Conservation (phyloP, 2,888 invertebrate species). For the Craniophora ligustri region DNA sequence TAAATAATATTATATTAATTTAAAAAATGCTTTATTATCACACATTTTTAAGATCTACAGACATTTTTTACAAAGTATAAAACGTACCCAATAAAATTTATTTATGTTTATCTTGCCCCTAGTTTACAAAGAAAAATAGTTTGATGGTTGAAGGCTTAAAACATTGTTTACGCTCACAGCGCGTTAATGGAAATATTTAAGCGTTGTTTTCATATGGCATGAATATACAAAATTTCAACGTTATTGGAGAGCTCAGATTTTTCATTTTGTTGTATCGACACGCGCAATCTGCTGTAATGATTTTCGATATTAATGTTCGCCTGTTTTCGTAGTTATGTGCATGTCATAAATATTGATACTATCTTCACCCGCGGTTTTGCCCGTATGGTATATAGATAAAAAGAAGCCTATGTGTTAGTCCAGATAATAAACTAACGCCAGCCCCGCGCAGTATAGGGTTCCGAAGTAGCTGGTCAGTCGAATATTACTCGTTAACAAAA, state of each 20-base stretch:
- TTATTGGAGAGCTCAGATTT: conserved; percentile 10
- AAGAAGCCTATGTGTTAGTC: no score
- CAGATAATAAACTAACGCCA: no score
- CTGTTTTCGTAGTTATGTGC: conserved; percentile 11
- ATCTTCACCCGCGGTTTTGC: no score
- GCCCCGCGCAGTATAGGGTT: no score
- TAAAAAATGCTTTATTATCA: no score
- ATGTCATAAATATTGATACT: no score
- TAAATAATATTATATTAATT: no score
- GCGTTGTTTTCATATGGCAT: background rate
- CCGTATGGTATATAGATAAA: no score
- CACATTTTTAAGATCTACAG: no score
- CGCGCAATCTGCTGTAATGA: conserved; percentile 37
- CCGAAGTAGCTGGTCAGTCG: no score
- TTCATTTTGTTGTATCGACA: conserved; percentile 37
- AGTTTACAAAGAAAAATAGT: conserved; percentile 7
- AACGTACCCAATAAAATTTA: conserved; percentile 10
- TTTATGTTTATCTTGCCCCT: conserved; percentile 3
- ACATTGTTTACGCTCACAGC: conserved; percentile 1
- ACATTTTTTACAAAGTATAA: background rate
- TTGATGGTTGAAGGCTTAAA: conserved; percentile 9
- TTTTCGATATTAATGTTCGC: conserved; percentile 16
- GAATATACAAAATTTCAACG: background rate
- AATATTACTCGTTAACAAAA: no score
- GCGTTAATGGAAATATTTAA: background rate